Conservation (phyloP, 2,113 vertebrate species). For the Hippocampus mohnikei region DNA sequence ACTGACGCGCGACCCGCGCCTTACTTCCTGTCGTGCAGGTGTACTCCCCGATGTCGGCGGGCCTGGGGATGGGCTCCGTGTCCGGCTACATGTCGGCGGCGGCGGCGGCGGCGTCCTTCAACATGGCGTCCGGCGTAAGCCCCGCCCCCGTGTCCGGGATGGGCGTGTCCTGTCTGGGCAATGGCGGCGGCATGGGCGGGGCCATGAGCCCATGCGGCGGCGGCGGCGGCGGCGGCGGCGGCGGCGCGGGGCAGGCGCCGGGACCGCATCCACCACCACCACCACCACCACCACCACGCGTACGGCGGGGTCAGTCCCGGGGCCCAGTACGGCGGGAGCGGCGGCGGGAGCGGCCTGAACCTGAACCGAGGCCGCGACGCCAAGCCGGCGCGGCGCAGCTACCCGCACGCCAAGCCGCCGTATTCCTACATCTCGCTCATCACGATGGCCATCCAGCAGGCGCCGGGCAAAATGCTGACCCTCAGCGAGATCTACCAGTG, state of each 20-base stretch:
- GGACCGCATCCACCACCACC: constrained; percentile 83
- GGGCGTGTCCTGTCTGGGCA: constrained; percentile 82
- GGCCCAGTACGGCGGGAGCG: constrained; percentile 85
- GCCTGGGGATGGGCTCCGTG: constrained; percentile 87
- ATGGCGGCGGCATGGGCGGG: constrained; percentile 82
- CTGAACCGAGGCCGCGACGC: constrained; percentile 81
- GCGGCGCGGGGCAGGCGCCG: constrained; percentile 83
- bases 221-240: constrained; percentile 80
- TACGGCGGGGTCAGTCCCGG: constrained; percentile 87
- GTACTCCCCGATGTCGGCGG: constrained; percentile 87
- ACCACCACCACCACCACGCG: constrained; percentile 76
- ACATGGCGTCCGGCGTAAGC: constrained; percentile 90
- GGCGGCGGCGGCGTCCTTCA: constrained; percentile 83
- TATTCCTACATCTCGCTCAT: constrained; percentile 99
- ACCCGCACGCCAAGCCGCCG: constrained; percentile 94
- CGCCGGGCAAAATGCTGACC: constrained; percentile 95
- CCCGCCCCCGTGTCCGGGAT: constrained; percentile 80
- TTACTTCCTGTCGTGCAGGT: constrained; percentile 72
- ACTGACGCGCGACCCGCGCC: background rate
- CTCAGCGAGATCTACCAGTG: constrained; percentile 98
- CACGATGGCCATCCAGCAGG: constrained; percentile 98
- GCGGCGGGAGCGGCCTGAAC: constrained; percentile 77
- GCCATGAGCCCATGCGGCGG: constrained; percentile 84
- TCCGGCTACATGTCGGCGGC: constrained; percentile 83
- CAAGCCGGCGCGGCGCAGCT: constrained; percentile 91